Evolutionary conservation across 2,888 invertebrate species (phyloP).

Genomic region (Acronicta alni): DNA sequence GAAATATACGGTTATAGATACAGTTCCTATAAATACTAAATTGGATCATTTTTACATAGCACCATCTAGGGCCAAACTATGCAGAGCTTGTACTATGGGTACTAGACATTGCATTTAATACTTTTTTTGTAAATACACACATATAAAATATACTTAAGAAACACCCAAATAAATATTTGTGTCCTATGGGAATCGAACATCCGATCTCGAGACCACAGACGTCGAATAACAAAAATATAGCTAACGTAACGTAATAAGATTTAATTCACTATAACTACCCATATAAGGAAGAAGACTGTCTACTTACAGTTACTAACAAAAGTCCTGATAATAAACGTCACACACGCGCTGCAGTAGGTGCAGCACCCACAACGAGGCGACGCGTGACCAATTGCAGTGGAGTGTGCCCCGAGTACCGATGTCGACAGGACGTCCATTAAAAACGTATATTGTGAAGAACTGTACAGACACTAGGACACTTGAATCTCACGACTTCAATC

Average conservation of each 20-base stretch:
- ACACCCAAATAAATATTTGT: no score
- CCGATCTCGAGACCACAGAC: no score
- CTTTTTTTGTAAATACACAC: no score
- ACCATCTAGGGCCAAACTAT: no score
- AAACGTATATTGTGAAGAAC: conserved; percentile 15
- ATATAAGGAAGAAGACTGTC: background rate
- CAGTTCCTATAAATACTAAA: no score
- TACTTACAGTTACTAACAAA: background rate
- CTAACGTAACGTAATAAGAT: background rate
- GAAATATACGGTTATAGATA: no score
- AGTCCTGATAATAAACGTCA: conserved; percentile 1
- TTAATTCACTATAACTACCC: background rate
- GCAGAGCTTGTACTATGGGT: no score
- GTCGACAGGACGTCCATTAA: conserved; percentile 8
- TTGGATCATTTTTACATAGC: no score
- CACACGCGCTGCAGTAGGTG: conserved; percentile 4
- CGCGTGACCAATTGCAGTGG: conserved; percentile 44
- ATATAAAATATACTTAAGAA: no score
- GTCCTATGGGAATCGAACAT: no score
- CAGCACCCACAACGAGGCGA: conserved; percentile 12
- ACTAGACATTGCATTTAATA: no score
- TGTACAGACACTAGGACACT: background rate
- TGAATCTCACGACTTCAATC: background rate
- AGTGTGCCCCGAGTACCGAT: conserved; percentile 43
- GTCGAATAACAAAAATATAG: no score